A percentile compares a stretch with the other conserved stretches of the same genome.
These are phyloP conservation scores for Onychostruthus taczanowskii DNA, from an alignment of 2,113 vertebrate species.

Conservation along the genomic window DNA sequence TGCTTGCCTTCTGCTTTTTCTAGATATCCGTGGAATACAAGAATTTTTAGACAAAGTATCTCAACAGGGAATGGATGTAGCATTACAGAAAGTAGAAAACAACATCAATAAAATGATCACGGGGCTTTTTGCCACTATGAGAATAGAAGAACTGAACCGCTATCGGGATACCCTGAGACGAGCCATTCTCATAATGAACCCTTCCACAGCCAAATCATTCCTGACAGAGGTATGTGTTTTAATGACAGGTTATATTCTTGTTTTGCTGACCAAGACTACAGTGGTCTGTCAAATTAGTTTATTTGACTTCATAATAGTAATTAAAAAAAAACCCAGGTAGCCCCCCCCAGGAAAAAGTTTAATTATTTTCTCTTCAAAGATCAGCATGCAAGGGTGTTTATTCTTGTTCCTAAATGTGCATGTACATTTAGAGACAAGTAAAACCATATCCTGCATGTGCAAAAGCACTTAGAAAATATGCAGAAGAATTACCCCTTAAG, in stretches of 20 bases:
- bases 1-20: constrained; percentile 63
- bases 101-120: constrained; percentile 99
- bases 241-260: background rate
- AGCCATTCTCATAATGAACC: constrained; percentile 95
- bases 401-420: background rate
- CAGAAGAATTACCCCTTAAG: background rate
- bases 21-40: constrained; percentile 98
- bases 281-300: background rate
- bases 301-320: background rate
- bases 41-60: constrained; percentile 96
- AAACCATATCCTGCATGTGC: background rate
- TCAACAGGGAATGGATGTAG: constrained; percentile 98
- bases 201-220: constrained; percentile 92
- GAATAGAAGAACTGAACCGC: constrained; percentile 94
- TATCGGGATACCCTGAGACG: constrained; percentile 93
- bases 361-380: background rate
- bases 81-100: constrained; percentile 97
- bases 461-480: background rate
- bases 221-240: constrained; percentile 87
- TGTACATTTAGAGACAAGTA: background rate
- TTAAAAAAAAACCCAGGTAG: background rate
- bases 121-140: constrained; percentile 91
- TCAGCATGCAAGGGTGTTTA: background rate
- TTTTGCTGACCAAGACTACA: background rate
- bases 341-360: background rate